phyloP scores from a whole-genome alignment of 2,888 invertebrate species.

The Acronicta aceris region DNA sequence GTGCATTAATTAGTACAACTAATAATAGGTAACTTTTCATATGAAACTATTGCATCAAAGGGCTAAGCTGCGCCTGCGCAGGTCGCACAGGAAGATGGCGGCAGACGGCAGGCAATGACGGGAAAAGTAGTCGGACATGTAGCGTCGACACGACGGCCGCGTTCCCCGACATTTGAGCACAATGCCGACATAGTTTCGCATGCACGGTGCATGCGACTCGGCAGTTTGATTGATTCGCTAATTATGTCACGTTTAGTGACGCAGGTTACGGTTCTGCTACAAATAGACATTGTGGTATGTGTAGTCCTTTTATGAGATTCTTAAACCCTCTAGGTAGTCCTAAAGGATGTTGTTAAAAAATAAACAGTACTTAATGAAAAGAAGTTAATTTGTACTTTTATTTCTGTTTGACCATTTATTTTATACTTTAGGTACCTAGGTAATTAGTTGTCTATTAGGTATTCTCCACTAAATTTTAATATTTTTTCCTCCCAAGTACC shows the following conservation, averaged over 20 bases:
- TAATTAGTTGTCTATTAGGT: no score
- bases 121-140: slow-evolving; percentile 59
- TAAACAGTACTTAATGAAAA: no score
- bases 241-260: slow-evolving; percentile 48
- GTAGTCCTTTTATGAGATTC: neutral
- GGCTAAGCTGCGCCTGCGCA: slow-evolving; percentile 1
- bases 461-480: no score
- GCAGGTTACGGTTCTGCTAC: slow-evolving; percentile 31
- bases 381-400: no score
- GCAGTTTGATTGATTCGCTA: slow-evolving; percentile 46
- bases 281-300: slow-evolving; percentile 26
- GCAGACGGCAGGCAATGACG: slow-evolving; percentile 33
- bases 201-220: slow-evolving; percentile 35
- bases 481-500: no score
- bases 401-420: no score
- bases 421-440: no score
- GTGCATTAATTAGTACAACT: no score
- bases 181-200: slow-evolving; percentile 54
- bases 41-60: neutral
- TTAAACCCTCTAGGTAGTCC: no score
- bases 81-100: slow-evolving; percentile 31
- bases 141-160: slow-evolving; percentile 31
- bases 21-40: neutral
- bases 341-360: no score
- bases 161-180: slow-evolving; percentile 47